A percentile compares a stretch with the other conserved stretches of the same genome.
phyloP scores from a whole-genome alignment of 2,797 vertebrate genomes.

The Crenichthys baileyi region DNA sequence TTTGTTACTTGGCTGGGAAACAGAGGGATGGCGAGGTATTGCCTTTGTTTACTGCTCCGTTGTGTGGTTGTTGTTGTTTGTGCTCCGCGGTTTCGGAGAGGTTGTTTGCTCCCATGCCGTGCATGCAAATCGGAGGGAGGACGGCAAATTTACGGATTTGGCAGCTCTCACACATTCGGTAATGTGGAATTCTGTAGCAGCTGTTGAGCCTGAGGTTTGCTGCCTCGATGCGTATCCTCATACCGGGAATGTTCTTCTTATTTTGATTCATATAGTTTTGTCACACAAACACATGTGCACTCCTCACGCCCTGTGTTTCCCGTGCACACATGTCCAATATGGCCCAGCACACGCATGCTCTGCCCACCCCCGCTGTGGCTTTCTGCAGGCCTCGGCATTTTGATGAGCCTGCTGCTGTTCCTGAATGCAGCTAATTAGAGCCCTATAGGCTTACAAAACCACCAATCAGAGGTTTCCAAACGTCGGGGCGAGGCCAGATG shows the following conservation, averaged over 20 bases:
- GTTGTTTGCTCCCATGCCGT: slow-evolving; percentile 48
- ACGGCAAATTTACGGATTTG: slow-evolving; percentile 28
- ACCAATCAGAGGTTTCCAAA: slow-evolving; percentile 59
- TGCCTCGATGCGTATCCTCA: slow-evolving; percentile 27
- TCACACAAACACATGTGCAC: slow-evolving; percentile 20
- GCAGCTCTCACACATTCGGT: not conserved
- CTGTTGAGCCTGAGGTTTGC: slow-evolving; percentile 29
- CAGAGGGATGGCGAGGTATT: slow-evolving; percentile 53
- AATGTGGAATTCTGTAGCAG: slow-evolving; percentile 19
- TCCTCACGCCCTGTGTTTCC: slow-evolving; percentile 20
- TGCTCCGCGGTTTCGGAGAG: slow-evolving; percentile 26
- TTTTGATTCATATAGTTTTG: slow-evolving; percentile 34
- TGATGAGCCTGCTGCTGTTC: slow-evolving; percentile 74
- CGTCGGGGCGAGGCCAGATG: slow-evolving; percentile 52
- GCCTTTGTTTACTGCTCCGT: slow-evolving; percentile 64
- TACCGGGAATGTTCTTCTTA: slow-evolving; percentile 33
- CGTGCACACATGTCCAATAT: slow-evolving; percentile 1
- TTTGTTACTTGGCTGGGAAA: slow-evolving; percentile 68
- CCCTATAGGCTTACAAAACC: slow-evolving; percentile 66
- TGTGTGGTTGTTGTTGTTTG: slow-evolving; percentile 57
- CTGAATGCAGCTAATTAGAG: slow-evolving; percentile 80
- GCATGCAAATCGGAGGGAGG: slow-evolving; percentile 50
- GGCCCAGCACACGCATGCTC: slow-evolving; percentile 20
- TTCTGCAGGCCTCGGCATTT: slow-evolving; percentile 76
- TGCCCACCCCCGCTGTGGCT: slow-evolving; percentile 75